Base-by-base conservation (phyloP, 2,797 vertebrate genomes). In the Enteromius treurensis region DNA sequence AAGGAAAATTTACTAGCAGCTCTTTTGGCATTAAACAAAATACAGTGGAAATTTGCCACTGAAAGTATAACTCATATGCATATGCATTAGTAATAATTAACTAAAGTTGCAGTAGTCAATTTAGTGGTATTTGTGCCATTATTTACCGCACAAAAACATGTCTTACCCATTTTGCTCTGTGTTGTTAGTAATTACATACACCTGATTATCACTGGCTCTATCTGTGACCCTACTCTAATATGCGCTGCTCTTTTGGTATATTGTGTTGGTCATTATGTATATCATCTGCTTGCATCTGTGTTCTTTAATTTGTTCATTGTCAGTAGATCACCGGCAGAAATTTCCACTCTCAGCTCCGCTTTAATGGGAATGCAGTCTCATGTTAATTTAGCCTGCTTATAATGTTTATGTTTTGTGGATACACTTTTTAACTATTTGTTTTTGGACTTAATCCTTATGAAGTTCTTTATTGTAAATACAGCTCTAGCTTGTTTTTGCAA, bases 331-430 rank as follows among this genome's bases (percentile, higher is more conserved):
- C 62, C 6, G 7, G 26, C 29, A 64, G 60, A 64, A 32, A 64
- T 17, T 1, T 64, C 1, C 60, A 32, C 29, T 64, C 23, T 64
- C 15, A 19, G 29, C 11, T 8, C 4, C 60, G 1, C 13, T 62
- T 62, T 62, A 13, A 29, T 64, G 60, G 14, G 14, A 64, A 17
- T 17, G 29, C 26, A 32, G 62, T 64, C 29, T 64, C 62, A 64
- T 3, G 3, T 65, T 65, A 65, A 65, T 34, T 65, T 17, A 15
- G 26, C 55, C 55, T 60, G 15, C 15, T 4, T 19, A 19, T 71
- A 17, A 71, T 49, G 23, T 49, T 49, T 29, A 68, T 68, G 68
- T 71, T 23, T 73, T 51, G 47, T 21, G 15, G 70, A 73, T 49
- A 71, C 11, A 21, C 17, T 73, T 21, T 51, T 32, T 11, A 21